Conservation (phyloP, 2,797 vertebrate genomes). For the Urocyon cinereoargenteus region DNA sequence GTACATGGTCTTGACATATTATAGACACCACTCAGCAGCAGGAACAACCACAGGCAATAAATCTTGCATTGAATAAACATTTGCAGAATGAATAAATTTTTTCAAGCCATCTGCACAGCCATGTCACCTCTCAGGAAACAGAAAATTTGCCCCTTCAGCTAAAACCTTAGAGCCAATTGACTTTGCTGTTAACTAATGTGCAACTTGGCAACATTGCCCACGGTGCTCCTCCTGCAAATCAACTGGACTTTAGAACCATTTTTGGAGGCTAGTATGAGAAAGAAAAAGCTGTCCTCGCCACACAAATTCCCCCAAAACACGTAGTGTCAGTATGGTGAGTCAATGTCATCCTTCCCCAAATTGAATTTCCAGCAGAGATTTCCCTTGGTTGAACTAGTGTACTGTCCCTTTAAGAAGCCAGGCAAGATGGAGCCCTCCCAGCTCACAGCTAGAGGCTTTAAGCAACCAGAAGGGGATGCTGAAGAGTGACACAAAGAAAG, state of each 20-base stretch:
- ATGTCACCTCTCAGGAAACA: background rate
- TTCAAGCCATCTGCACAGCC: constrained; percentile 21
- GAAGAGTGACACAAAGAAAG: constrained; percentile 73
- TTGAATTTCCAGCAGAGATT: constrained; percentile 53
- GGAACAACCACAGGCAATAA: constrained; percentile 34
- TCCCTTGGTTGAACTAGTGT: constrained; percentile 52
- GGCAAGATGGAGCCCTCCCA: constrained; percentile 77
- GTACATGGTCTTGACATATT: constrained; percentile 1
- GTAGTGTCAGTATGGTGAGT: background rate
- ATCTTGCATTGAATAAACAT: constrained; percentile 47
- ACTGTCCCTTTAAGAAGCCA: constrained; percentile 81
- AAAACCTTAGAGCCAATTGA: constrained; percentile 41
- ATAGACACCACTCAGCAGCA: constrained; percentile 6
- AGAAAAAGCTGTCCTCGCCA: background rate
- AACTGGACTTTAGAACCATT: constrained; percentile 6
- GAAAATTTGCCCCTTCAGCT: background rate
- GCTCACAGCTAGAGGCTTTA: constrained; percentile 36
- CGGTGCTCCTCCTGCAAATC: background rate
- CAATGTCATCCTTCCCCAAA: constrained; percentile 34
- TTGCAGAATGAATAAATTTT: constrained; percentile 42
- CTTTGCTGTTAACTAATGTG: constrained; percentile 60
- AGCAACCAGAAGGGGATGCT: constrained; percentile 49
- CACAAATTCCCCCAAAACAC: constrained; percentile 20
- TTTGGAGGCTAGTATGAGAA: background rate
- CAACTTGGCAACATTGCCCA: constrained; percentile 19